A percentile compares a stretch with the other conserved stretches of the same genome.
phyloP scores from a whole-genome alignment of 2,888 invertebrate genomes.

The Platerodrilus igneus region DNA sequence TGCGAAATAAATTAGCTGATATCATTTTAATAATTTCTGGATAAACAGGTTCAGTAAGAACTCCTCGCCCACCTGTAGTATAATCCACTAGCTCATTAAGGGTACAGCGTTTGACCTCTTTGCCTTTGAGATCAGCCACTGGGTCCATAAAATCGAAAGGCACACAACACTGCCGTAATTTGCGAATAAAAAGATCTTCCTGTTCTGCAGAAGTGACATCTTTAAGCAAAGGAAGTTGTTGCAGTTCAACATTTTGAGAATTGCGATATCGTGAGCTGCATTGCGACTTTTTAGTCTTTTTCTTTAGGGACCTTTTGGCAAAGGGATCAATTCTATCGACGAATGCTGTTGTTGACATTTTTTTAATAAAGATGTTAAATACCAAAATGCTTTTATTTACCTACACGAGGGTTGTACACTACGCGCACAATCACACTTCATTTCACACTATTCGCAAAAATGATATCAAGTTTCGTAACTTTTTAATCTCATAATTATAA shows the following conservation, averaged over 20 bases:
- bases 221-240: slow-evolving; percentile 94
- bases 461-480: slow-evolving; percentile 40
- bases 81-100: slow-evolving; percentile 87
- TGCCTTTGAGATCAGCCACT: slow-evolving; percentile 88
- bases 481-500: slow-evolving; percentile 41
- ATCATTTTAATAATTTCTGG: slow-evolving; percentile 90
- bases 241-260: slow-evolving; percentile 95
- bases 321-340: slow-evolving; percentile 99
- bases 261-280: slow-evolving; percentile 98
- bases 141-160: slow-evolving; percentile 94
- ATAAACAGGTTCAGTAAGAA: slow-evolving; percentile 88
- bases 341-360: slow-evolving; percentile 82
- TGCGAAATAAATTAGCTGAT: slow-evolving; percentile 94
- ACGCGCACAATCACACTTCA: slow-evolving; percentile 38
- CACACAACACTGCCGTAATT: slow-evolving; percentile 88
- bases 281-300: slow-evolving; percentile 98
- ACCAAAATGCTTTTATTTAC: slow-evolving; percentile 26
- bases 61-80: slow-evolving; percentile 68
- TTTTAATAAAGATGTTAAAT: slow-evolving; percentile 15
- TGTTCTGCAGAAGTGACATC: slow-evolving; percentile 82
- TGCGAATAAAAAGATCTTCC: slow-evolving; percentile 87
- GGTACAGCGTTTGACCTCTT: slow-evolving; percentile 89
- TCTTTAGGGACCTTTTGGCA: slow-evolving; percentile 94
- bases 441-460: slow-evolving; percentile 43
- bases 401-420: slow-evolving; percentile 35